phyloP scores from a whole-genome alignment of 2,113 vertebrate species.

The Chaetops frenatus region DNA sequence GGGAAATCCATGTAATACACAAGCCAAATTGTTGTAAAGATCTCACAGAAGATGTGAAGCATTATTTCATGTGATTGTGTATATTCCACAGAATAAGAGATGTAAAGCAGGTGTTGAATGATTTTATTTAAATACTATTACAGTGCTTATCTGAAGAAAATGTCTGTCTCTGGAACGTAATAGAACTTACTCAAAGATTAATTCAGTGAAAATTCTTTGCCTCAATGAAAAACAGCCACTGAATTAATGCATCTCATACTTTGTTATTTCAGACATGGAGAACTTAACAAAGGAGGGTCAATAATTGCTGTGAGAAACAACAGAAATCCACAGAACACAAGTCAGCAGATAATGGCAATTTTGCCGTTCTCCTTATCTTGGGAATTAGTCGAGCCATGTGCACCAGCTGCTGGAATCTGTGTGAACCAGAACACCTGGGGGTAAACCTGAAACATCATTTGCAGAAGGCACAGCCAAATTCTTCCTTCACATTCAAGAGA shows the following conservation, averaged over 20 bases:
- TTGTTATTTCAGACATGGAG: not conserved
- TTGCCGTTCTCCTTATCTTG: not conserved
- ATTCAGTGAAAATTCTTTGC: not conserved
- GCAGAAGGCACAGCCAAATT: not conserved
- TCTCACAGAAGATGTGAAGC: not conserved
- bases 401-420: not conserved
- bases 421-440: not conserved
- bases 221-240: not conserved
- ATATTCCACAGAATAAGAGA: not conserved
- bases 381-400: not conserved
- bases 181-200: not conserved
- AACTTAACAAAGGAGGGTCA: not conserved
- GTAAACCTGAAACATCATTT: not conserved
- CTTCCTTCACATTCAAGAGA: not conserved
- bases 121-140: slow-evolving; percentile 9
- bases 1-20: not conserved
- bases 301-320: not conserved
- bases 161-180: not conserved
- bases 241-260: not conserved
- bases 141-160: not conserved
- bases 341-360: not conserved
- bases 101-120: not conserved
- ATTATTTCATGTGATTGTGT: not conserved
- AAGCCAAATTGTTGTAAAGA: not conserved
- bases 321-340: not conserved